phyloP scores from a whole-genome alignment of 2,888 invertebrate genomes.

The Hetaerina titia region DNA sequence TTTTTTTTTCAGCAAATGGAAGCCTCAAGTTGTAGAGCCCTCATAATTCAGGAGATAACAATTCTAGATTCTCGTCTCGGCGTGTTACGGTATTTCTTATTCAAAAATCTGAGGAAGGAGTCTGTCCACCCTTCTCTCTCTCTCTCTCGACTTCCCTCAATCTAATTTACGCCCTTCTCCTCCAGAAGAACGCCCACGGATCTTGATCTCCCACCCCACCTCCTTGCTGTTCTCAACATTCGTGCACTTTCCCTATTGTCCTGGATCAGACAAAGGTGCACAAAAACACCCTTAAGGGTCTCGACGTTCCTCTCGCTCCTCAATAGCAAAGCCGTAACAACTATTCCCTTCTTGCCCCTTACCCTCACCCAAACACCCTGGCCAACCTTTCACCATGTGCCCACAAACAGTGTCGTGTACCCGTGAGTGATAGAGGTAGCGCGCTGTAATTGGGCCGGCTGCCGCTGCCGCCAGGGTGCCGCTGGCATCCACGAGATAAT shows the following conservation, averaged over 20 bases:
- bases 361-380: background rate
- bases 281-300: background rate
- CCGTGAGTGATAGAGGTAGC: conserved; percentile 14
- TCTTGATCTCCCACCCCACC: background rate
- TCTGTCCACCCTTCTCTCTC: too few relatives aligned
- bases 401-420: background rate
- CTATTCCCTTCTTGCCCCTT: background rate
- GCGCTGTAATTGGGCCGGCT: conserved; percentile 12
- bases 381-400: background rate
- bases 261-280: background rate
- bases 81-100: too few relatives aligned
- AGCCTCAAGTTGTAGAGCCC: too few relatives aligned
- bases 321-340: background rate
- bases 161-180: too few relatives aligned
- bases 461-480: background rate
- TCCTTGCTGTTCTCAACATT: background rate
- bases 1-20: too few relatives aligned
- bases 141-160: too few relatives aligned
- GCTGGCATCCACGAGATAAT: conserved; percentile 9
- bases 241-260: background rate
- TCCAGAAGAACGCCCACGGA: too few relatives aligned
- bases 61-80: too few relatives aligned
- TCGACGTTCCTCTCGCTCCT: background rate
- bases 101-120: too few relatives aligned
- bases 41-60: too few relatives aligned